Evolutionary conservation across 1,140 invertebrate genomes (phyloP), one percentile per base, ranked within the genome.

Genomic region (Magallana ariakensis): DNA sequence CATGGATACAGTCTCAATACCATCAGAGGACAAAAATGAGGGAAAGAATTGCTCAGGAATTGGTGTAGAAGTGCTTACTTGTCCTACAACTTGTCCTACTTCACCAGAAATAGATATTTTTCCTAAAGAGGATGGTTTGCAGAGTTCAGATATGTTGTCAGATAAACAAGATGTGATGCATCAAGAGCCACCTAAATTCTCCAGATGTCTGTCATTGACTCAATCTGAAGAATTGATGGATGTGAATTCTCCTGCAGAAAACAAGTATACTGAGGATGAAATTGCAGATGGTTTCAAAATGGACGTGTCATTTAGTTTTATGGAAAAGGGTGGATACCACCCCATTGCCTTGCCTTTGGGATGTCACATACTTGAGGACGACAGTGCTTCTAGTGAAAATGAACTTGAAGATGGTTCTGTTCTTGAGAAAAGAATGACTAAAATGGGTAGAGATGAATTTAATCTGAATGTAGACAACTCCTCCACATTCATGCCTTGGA

Each of bases 261-360:
- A 46, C 33, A 46, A 46, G 33, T 46, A 46, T 46, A 46, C 33
- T 46, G 33, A 26, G 19, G 22, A 75, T 9, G 22, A 75, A 11
- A 46, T 13, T 22, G 33, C 46, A 75, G 55, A 56, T 10, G 10
- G 33, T 26, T 0, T 22, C 4, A 55, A 19, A 15, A n/a, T 46
- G 13, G 70, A 55, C 3, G 56, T 80, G 10, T 56, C 56, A n/a
- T 85, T 85, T 19, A 85, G 84, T 53, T 85, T 85, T 46, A 58
- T 85, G 53, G 84, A 85, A 55, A 46, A 57, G 22, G 66, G 66
- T 75, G 84, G 84, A 33, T 85, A 85, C n/a, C 80, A 80, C 80
- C 84, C 84, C 1, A 80, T 85, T 16, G 84, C 70, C 15, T 19
- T 85, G 10, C 84, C 84, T 58, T 26, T 85, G 46, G 84, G 84